Conservation (phyloP, 2,888 invertebrate species). For the Dendrolimus houi region DNA sequence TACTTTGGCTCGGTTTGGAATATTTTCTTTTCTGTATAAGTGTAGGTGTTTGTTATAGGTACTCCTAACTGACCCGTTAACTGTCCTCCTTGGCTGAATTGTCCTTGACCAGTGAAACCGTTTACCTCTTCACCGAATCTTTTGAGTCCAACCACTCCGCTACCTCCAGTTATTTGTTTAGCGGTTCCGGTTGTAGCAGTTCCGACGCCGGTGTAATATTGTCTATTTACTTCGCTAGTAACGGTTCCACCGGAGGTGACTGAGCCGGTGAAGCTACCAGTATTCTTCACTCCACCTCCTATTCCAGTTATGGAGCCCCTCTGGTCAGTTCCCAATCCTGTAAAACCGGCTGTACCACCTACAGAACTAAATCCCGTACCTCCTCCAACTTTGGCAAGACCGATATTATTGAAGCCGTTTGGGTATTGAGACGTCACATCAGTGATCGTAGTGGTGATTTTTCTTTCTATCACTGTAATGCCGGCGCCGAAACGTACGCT, state of each 20-base stretch:
- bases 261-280: neutral
- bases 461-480: conserved; percentile 30
- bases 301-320: neutral
- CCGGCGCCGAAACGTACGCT: conserved; percentile 47
- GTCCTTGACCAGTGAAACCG: conserved; percentile 9
- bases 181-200: neutral
- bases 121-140: conserved; percentile 3
- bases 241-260: neutral
- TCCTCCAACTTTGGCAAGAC: conserved; percentile 9
- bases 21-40: conserved; percentile 52
- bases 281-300: neutral
- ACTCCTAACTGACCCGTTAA: conserved; percentile 37
- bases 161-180: neutral
- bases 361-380: conserved; percentile 5
- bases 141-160: neutral
- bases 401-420: conserved; percentile 20
- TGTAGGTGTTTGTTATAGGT: conserved; percentile 50
- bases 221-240: neutral
- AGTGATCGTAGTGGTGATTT: conserved; percentile 27
- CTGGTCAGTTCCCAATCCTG: conserved; percentile 8
- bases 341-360: conserved; percentile 5
- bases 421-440: conserved; percentile 12
- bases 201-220: neutral
- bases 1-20: conserved; percentile 50
- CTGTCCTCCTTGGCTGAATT: conserved; percentile 13